A percentile compares a stretch with the other conserved stretches of the same genome.
Conservation (phyloP, 2,797 vertebrate species). For the Neosilurus mollespiculum region DNA sequence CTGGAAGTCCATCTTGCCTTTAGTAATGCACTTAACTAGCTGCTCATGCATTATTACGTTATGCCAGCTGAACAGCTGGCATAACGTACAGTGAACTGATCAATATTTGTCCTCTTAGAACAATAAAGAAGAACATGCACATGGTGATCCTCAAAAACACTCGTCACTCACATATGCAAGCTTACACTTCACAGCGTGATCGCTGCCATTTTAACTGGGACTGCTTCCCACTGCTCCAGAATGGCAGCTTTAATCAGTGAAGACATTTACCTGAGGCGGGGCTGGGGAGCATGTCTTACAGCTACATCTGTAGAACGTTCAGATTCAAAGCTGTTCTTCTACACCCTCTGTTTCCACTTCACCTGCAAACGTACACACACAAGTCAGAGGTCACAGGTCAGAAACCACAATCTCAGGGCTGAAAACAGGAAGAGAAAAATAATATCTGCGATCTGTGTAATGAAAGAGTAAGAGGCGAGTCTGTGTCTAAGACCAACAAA, state of each 20-base stretch:
- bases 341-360: neutral
- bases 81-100: too few species aligned
- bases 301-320: constrained; percentile 25
- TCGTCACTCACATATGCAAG: neutral
- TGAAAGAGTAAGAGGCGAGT: constrained; percentile 10
- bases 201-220: neutral
- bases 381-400: constrained; percentile 22
- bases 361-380: constrained; percentile 44
- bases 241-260: neutral
- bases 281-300: constrained; percentile 62
- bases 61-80: too few species aligned
- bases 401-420: neutral
- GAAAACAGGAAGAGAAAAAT: constrained; percentile 11
- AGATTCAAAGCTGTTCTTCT: neutral
- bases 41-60: neutral
- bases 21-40: neutral
- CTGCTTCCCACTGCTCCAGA: neutral
- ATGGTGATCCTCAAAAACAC: neutral
- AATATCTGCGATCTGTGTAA: constrained; percentile 9
- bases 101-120: neutral
- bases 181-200: neutral
- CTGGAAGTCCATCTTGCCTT: neutral
- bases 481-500: constrained; percentile 23
- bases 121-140: neutral
- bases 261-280: constrained; percentile 33